Evolutionary conservation across 2,797 vertebrate species (phyloP), one percentile per base, ranked within the genome.

Genomic region (Trichosurus vulpecula): DNA sequence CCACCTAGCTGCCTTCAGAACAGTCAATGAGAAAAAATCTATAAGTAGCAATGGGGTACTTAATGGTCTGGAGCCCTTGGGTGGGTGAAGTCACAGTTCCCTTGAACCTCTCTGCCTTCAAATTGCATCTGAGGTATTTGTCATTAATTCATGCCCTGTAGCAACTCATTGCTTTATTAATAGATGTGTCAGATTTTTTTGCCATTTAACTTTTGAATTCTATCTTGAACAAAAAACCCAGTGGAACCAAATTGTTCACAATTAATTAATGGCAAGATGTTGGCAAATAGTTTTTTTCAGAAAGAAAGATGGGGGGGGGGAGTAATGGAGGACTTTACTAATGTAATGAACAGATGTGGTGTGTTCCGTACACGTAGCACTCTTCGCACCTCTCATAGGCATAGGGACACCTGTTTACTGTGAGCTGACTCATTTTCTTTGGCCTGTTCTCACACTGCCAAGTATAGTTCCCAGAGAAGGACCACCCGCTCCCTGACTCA

Each of bases 171-270:
- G 92, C n/a, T 0, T 2, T 94, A 35, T 56, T 93, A 81, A 93
- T 35, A 53, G 90, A 91, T 90, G 29, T 52, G 90, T 92, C 58
- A 92, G 5, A 94, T 96, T 1, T 91, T 74, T 74, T 81, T 93
- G 61, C 51, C 94, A 90, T 93, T 96, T 96, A 95, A 92, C 56
- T 93, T 4, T 14, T 94, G 95, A 96, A 92, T 93, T 19, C 41
- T 81, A 25, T 95, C 92, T 96, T 93, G 52, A 35, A 31, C 1
- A 11, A 16, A 14, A 91, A 94, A 94, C 41, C 14, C 90, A 29
- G 11, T 52, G 58, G 22, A 74, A 10, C 87, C 52, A 35, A 91
- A 74, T 47, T 25, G 14, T 95, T 81, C 90, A 94, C 0, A 93
- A 87, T 92, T 95, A 93, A 95, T 94, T 93, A 95, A 47, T 4